A percentile compares a stretch with the other conserved stretches of the same genome.
Evolutionary conservation across 2,888 invertebrate species (phyloP).

Genomic region (Aradus depressus): DNA sequence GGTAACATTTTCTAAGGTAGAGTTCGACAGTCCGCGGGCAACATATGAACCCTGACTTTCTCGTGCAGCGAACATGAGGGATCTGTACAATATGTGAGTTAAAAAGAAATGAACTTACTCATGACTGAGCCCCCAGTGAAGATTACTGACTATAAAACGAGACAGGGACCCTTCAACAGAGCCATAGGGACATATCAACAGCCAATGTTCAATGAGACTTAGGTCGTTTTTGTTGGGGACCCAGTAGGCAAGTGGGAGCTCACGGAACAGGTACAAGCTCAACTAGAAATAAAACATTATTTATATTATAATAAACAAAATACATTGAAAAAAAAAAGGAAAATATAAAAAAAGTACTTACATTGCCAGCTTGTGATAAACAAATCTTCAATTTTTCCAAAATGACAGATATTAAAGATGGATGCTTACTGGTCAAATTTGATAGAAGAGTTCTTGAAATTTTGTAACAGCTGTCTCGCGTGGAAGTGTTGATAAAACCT

Average conservation of each 20-base stretch:
- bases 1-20: too few species aligned
- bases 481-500: constrained; percentile 56
- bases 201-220: constrained; percentile 50
- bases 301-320: constrained; percentile 5
- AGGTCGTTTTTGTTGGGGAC: constrained; percentile 53
- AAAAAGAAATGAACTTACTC: constrained; percentile 14
- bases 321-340: background rate
- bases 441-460: constrained; percentile 58
- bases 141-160: constrained; percentile 21
- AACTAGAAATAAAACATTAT: constrained; percentile 25
- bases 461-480: constrained; percentile 62
- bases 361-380: constrained; percentile 47
- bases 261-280: constrained; percentile 55
- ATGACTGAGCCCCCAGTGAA: constrained; percentile 24
- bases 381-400: constrained; percentile 47
- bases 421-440: constrained; percentile 56
- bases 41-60: too few species aligned
- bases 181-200: constrained; percentile 48
- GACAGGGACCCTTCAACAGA: constrained; percentile 55
- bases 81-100: too few species aligned
- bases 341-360: constrained; percentile 32
- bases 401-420: constrained; percentile 55
- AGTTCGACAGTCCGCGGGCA: too few species aligned
- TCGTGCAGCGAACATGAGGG: too few species aligned
- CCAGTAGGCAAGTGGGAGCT: constrained; percentile 59